Evolutionary conservation across 2,797 vertebrate genomes (phyloP), one percentile per base, ranked within the genome.

Genomic region (Myotis pilosus): DNA sequence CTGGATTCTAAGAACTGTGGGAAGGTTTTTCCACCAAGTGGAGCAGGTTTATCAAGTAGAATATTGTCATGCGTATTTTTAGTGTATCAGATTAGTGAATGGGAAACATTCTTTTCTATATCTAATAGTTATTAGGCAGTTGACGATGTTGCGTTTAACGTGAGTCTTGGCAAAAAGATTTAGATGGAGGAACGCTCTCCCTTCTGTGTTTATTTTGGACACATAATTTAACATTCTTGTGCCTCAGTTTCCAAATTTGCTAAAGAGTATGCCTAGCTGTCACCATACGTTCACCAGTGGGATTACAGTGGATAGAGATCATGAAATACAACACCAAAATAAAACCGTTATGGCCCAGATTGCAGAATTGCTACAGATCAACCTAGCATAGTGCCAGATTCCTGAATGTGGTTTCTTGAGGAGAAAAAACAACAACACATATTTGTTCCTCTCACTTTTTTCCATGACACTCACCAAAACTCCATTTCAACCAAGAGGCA

Each of bases 171-270:
- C 6, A 38, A 74, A 55, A 16, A 72, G 8, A 47, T 72, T 93
- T 87, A 87, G 57, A 23, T 28, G 84, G 84, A 79, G n/a, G 72
- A 89, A 75, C 86, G 1, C 8, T 82, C 36, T 84, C 12, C 53
- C 17, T 74, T 88, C 51, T 93, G 23, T 91, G 82, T 19, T 41
- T 44, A 79, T 69, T 88, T 92, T 66, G 33, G 20, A 47, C 33
- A 44, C 47, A 15, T 87, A 30, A 60, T n/a, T 79, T 66, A 49
- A 83, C 23, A 20, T 12, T 8, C 5, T 64, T 71, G 15, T 84
- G 57, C 17, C n/a, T 93, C 25, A 36, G 2, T 82, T 93, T 96
- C 64, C 51, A 93, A 79, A 83, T 51, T 92, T 79, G 22, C 68
- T 86, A 41, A 94, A 78, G 19, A 57, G 51, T 66, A 53, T 85